Conservation (phyloP, 2,113 vertebrate genomes). For the Azemiops feae region DNA sequence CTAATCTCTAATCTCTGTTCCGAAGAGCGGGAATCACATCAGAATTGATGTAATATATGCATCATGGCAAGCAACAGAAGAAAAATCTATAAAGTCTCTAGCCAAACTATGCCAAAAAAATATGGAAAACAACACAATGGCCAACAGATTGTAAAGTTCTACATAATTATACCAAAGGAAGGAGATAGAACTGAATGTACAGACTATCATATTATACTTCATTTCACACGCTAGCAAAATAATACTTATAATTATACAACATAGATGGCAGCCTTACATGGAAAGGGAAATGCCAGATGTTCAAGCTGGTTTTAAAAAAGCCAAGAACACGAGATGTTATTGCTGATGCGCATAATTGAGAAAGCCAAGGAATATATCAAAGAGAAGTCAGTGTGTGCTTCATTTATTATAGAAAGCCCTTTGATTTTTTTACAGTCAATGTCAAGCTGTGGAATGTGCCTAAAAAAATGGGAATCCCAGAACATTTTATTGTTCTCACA, state of each 20-base stretch:
- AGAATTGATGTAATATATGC: not conserved
- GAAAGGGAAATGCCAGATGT: not conserved
- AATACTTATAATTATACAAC: not conserved
- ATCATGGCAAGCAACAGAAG: not conserved
- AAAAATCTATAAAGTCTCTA: not conserved
- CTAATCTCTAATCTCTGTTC: not conserved
- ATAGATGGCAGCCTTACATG: not conserved
- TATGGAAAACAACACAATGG: not conserved
- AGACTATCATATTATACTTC: not conserved
- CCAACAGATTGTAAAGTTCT: not conserved
- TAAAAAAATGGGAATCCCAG: not conserved
- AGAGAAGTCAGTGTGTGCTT: not conserved
- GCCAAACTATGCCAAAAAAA: not conserved
- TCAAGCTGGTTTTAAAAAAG: not conserved
- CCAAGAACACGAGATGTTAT: not conserved
- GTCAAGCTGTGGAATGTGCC: not conserved
- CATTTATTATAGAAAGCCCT: not conserved
- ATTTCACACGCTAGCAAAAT: not conserved
- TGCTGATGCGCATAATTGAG: not conserved
- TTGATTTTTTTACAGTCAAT: not conserved
- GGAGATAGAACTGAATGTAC: not conserved
- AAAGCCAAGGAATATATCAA: not conserved
- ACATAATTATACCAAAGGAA: not conserved
- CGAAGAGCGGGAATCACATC: not conserved
- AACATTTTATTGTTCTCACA: not conserved